Conservation (phyloP, 1,140 invertebrate genomes). For the Steinernema feltiae region DNA sequence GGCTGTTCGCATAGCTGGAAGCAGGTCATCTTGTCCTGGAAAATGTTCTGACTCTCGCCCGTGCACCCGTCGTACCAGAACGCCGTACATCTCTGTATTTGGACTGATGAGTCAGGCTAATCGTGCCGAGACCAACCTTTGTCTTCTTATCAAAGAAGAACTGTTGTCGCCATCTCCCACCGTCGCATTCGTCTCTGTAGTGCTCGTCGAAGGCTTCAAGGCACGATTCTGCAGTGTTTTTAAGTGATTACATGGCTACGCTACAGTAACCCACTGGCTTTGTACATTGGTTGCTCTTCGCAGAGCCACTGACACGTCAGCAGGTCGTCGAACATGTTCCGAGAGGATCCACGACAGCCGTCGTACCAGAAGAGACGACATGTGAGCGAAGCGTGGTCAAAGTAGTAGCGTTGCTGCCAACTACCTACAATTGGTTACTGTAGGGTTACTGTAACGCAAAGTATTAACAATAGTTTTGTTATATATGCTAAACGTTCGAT, state of each 20-base stretch:
- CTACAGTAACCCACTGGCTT: slow-evolving; percentile 20
- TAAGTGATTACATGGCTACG: neutral
- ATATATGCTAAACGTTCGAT: no score
- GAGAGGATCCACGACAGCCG: slow-evolving; percentile 40
- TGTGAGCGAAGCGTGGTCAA: slow-evolving; percentile 48
- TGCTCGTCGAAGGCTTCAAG: slow-evolving; percentile 49
- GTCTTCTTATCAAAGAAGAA: slow-evolving; percentile 48
- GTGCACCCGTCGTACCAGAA: slow-evolving; percentile 43
- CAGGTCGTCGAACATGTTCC: slow-evolving; percentile 51
- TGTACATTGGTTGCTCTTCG: slow-evolving; percentile 40
- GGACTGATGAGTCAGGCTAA: neutral
- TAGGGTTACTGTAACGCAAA: no score
- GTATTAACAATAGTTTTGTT: no score
- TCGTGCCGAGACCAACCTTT: slow-evolving; percentile 25
- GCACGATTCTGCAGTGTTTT: slow-evolving; percentile 41
- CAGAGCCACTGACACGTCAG: slow-evolving; percentile 54
- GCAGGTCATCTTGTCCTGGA: slow-evolving; percentile 28
- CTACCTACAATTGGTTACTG: slow-evolving; percentile 45
- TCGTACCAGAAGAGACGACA: slow-evolving; percentile 45
- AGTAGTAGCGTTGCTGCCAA: slow-evolving; percentile 53
- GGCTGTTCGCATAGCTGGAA: slow-evolving; percentile 32
- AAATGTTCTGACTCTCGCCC: slow-evolving; percentile 27
- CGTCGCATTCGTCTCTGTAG: slow-evolving; percentile 54
- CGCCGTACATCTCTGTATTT: slow-evolving; percentile 26
- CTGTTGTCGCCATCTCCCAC: slow-evolving; percentile 47